Evolutionary conservation across 2,113 vertebrate genomes (phyloP).

Genomic region (Rhipidura dahli): DNA sequence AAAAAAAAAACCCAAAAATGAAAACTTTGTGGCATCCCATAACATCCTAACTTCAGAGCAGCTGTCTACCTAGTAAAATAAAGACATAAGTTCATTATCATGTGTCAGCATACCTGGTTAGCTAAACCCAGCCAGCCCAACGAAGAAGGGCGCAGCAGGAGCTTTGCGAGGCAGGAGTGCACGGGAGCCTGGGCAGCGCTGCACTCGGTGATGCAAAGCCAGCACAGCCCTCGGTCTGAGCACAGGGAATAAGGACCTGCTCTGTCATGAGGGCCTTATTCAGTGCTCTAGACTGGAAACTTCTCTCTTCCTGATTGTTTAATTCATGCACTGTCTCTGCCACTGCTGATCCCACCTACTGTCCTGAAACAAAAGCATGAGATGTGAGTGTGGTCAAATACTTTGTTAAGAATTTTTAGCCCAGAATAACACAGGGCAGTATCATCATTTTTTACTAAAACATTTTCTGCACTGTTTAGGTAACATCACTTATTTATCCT

Average conservation of each 20-base stretch:
- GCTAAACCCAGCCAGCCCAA: not conserved
- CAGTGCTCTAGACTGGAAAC: not conserved
- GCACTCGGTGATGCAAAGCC: not conserved
- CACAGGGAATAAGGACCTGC: not conserved
- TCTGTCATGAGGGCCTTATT: not conserved
- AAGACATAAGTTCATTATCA: not conserved
- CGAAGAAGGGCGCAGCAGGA: not conserved
- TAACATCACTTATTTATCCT: not conserved
- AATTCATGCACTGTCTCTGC: not conserved
- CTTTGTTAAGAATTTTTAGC: not conserved
- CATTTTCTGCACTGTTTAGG: not conserved
- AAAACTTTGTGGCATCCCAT: not conserved
- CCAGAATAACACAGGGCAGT: not conserved
- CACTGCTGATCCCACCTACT: not conserved
- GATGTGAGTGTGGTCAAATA: not conserved
- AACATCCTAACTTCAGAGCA: conserved; percentile 18
- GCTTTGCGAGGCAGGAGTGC: not conserved
- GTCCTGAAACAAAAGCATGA: not conserved
- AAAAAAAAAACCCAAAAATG: too few species aligned
- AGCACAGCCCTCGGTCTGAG: not conserved
- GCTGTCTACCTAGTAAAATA: not conserved
- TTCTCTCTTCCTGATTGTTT: not conserved
- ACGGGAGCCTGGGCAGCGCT: not conserved
- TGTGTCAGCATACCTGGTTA: not conserved
- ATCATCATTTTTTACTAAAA: not conserved